Base-by-base conservation (phyloP, 2,888 invertebrate species). In the Sipunculus nudus region DNA sequence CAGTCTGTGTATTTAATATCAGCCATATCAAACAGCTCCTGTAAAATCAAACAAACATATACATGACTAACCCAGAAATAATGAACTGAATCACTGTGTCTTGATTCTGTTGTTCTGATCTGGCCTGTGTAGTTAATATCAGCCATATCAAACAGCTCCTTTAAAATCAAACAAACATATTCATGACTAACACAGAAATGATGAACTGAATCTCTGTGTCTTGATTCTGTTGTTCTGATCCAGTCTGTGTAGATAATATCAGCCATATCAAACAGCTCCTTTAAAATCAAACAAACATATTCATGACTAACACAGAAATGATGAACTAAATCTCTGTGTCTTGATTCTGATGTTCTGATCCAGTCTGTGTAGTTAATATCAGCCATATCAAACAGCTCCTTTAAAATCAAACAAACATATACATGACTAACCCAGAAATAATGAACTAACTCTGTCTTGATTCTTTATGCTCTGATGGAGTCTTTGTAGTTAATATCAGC, bases 401-500 rank as follows among this genome's bases (percentile, higher is more conserved):
- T 68, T 54, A 79, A 86, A 55, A 59, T 47, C 6, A 53, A 53
- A 41, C 10, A 16, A 40, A 40, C 10, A 38, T 21, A 28, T 5
- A 10, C 10, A 3, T 19, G 19, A n/a, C 85, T 79, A 82, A 93
- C 94, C 96, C 97, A 98, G 83, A 98, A 92, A 70, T 89, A 85
- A 39, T 88, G 85, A 0, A 98, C 97, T 6, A 92, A 89, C 87
- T 87, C 82, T 99, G 98, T 10, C 88, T 84, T 1, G 87, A 84
- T 59, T 94, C 91, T 0, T 94, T 93, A 38, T 0, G 98, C 99
- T 63, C 96, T 87, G 63, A 96, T 88, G 79, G 91, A 98, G 78
- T 92, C 89, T 0, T 92, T 90, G 75, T 91, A 90, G 0, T 86
- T 85, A 21, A 98, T 78, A 58, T 78, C 73, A 43, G 77, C 76